Conservation (phyloP, 1,140 invertebrate genomes). For the Diachasma alloeum region DNA sequence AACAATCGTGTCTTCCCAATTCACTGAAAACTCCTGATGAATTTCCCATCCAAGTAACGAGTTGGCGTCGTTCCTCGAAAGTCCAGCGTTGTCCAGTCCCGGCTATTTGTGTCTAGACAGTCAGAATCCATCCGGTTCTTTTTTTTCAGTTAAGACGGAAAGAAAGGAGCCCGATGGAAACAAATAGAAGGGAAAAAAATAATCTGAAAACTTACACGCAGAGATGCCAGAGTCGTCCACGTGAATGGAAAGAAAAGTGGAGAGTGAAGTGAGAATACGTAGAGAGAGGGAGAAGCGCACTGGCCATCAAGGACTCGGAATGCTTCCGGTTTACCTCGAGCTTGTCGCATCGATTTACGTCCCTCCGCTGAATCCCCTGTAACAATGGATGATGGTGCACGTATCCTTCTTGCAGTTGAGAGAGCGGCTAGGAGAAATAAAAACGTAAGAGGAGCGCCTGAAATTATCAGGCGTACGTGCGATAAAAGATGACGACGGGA, state of each 20-base stretch:
- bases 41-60: not conserved
- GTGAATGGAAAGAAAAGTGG: not conserved
- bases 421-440: not conserved
- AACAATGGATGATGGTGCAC: constrained; percentile 12
- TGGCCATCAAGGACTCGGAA: not conserved
- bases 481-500: not conserved
- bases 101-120: not conserved
- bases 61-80: not conserved
- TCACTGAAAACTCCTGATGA: no score
- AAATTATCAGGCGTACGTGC: not conserved
- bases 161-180: not conserved
- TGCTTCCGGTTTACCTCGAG: constrained; percentile 15
- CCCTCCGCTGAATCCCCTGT: not conserved
- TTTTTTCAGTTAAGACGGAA: not conserved
- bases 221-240: not conserved
- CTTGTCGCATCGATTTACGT: constrained; percentile 14
- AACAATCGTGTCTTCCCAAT: no score
- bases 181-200: not conserved
- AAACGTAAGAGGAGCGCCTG: not conserved
- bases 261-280: not conserved
- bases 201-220: not conserved
- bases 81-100: not conserved
- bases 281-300: not conserved
- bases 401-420: constrained; percentile 6
- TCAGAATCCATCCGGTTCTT: not conserved